Evolutionary conservation across 1,140 invertebrate species (phyloP), one percentile per base, ranked within the genome.

Genomic region (Diorhabda elongata): DNA sequence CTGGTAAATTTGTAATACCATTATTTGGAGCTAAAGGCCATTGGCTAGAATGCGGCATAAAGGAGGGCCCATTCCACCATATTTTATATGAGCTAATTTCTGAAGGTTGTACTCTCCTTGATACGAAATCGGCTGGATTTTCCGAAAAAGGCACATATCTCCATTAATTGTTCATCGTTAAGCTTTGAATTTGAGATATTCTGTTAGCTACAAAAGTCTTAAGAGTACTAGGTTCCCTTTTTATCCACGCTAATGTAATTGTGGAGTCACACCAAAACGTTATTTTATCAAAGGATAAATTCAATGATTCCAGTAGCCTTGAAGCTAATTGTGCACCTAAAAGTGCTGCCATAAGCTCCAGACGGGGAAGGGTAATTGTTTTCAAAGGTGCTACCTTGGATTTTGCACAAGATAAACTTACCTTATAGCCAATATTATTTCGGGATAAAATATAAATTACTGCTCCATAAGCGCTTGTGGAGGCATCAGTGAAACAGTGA

Each of bases 101-200:
- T 5, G 62, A 59, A 6, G 73, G 67, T 42, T 67, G 6, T 26
- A 77, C 26, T n/a, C 82, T 82, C 7, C 83, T 69, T 3, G 82
- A 83, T 59, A 81, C 71, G 8, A 81, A 70, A 74, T 84, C 82
- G 1, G 81, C 81, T 0, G 83, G 81, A 63, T 84, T 84, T 2
- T 72, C 61, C 4, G 73, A 60, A 0, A 78, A 74, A 9, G 66
- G 58, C 0, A 83, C 77, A 67, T 84, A 76, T 45, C 69, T 67
- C 78, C 82, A 83, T 9, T 64, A 52, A 52, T 63, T 58, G 5
- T 47, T 63, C 26, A 3, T 42, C 7, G 79, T 80, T 41, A 73
- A 57, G 43, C 78, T 72, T 62, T 78, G 78, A 44, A 81, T 80
- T 76, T 78, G 75, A 59, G 72, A 42, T 4, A 82, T 74, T 11